These are phyloP conservation scores for Willisornis vidua DNA, from an alignment of 2,113 vertebrate genomes.

Conservation along the genomic window DNA sequence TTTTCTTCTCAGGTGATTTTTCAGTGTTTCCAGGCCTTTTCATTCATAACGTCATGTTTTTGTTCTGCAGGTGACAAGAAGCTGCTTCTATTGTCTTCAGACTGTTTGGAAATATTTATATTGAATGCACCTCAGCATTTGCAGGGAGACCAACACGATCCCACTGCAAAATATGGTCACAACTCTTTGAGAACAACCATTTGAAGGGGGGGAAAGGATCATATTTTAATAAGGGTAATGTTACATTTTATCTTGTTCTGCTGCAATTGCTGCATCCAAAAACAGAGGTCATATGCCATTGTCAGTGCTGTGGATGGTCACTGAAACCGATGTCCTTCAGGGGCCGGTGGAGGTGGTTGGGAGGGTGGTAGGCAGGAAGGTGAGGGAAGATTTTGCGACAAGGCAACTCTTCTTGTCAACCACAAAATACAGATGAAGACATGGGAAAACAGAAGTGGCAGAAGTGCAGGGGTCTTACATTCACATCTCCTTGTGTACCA, in stretches of 20 bases:
- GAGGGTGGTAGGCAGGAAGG: not conserved
- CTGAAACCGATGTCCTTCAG: accelerated
- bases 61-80: not conserved
- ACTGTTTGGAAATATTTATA: not conserved
- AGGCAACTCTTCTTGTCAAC: not conserved
- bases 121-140: not conserved
- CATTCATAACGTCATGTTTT: accelerated
- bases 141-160: not conserved
- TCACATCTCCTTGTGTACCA: not conserved
- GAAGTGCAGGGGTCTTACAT: not conserved
- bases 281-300: not conserved
- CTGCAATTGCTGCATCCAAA: not conserved
- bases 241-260: not conserved
- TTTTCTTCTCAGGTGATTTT: not conserved
- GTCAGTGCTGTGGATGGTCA: not conserved
- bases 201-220: not conserved
- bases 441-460: not conserved
- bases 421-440: not conserved
- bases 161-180: not conserved
- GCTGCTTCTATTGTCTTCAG: not conserved
- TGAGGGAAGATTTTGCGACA: not conserved
- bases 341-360: not conserved
- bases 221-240: not conserved
- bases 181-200: not conserved
- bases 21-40: not conserved